Conservation (phyloP, 2,888 invertebrate genomes). For the Marasmarcha lunaedactyla region DNA sequence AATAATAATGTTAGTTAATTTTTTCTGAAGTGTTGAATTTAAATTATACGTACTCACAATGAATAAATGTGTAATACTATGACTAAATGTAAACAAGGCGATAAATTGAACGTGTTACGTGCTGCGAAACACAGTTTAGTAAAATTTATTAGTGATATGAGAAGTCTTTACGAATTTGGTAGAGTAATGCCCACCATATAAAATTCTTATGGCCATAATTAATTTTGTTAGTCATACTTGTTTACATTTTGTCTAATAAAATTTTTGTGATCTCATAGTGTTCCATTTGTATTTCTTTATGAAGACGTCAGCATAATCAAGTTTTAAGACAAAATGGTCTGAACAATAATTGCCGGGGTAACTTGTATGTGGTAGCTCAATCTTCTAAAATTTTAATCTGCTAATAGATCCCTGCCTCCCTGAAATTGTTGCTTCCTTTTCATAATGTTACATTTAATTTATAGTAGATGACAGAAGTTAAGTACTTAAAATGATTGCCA, state of each 20-base stretch:
- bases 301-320: slow-evolving; percentile 15
- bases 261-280: slow-evolving; percentile 57
- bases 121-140: background rate
- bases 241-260: slow-evolving; percentile 55
- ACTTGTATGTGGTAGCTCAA: too few species aligned
- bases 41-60: background rate
- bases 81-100: slow-evolving; percentile 55
- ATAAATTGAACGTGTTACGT: background rate
- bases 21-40: background rate
- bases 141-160: background rate
- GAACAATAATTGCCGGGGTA: too few species aligned
- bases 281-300: slow-evolving; percentile 37
- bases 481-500: too few species aligned
- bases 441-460: too few species aligned
- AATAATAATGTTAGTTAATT: background rate
- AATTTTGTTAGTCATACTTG: slow-evolving; percentile 31
- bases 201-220: slow-evolving; percentile 31
- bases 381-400: too few species aligned
- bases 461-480: too few species aligned
- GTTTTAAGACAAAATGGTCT: background rate
- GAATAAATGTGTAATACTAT: slow-evolving; percentile 17
- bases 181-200: slow-evolving; percentile 25
- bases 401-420: too few species aligned
- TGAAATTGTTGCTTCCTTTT: too few species aligned
- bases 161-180: slow-evolving; percentile 2